phyloP scores from a whole-genome alignment of 1,140 invertebrate species.

The Pseudomyrmex flavicornis region DNA sequence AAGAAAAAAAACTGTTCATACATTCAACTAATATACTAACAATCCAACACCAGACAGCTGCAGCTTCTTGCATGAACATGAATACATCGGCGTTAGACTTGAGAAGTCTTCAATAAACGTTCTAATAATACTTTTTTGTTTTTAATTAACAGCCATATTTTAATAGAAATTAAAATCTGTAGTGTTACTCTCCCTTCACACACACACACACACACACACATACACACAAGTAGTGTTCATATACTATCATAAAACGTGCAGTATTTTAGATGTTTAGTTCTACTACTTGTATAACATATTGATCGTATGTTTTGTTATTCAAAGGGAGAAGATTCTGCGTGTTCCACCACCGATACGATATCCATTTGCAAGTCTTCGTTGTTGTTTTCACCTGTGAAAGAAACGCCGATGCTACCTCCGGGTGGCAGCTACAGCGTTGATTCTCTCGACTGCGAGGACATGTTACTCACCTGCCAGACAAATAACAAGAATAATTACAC shows the following conservation, averaged over 20 bases:
- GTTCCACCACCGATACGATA: conserved; percentile 90
- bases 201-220: no score
- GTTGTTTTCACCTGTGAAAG: conserved; percentile 96
- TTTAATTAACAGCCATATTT: background rate
- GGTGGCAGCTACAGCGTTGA: conserved; percentile 93
- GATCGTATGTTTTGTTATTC: conserved; percentile 60
- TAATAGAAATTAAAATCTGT: background rate
- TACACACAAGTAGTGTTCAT: background rate
- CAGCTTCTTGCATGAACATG: conserved; percentile 62
- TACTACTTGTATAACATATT: background rate
- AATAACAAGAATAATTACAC: conserved; percentile 97
- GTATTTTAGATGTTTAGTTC: background rate
- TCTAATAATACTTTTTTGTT: background rate
- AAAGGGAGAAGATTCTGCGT: conserved; percentile 90
- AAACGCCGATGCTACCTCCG: conserved; percentile 88
- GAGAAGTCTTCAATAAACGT: background rate
- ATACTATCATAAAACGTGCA: background rate
- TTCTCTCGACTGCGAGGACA: conserved; percentile 95
- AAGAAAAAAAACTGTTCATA: background rate
- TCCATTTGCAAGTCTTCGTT: conserved; percentile 96
- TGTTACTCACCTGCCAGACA: conserved; percentile 94
- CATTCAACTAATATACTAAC: conserved; percentile 16
- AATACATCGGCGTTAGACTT: conserved; percentile 7
- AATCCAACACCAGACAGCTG: conserved; percentile 33
- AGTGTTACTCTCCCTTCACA: no score